phyloP scores from a whole-genome alignment of 2,888 invertebrate species.

The Luffia ferchaultella region DNA sequence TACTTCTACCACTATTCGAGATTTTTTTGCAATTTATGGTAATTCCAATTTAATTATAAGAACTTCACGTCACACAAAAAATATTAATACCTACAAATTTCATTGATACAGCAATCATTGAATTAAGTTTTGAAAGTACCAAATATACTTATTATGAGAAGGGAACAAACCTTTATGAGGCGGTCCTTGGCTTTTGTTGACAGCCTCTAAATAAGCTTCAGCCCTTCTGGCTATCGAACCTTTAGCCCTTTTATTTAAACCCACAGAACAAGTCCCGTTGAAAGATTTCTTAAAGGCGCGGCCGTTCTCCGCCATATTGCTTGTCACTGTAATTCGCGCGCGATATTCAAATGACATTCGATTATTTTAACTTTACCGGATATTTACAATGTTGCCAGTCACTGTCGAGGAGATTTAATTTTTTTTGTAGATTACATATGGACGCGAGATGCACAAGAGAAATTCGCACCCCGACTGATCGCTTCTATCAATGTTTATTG shows the following conservation, averaged over 20 bases:
- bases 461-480: slow-evolving; percentile 15
- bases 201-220: slow-evolving; percentile 46
- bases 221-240: slow-evolving; percentile 42
- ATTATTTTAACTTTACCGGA: slow-evolving; percentile 11
- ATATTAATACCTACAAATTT: too few species aligned
- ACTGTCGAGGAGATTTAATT: slow-evolving; percentile 1
- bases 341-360: slow-evolving; percentile 37
- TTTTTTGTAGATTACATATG: neutral
- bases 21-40: too few species aligned
- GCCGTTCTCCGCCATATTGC: slow-evolving; percentile 37
- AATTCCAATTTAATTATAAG: too few species aligned
- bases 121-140: too few species aligned
- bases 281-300: slow-evolving; percentile 33
- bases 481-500: neutral
- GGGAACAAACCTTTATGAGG: slow-evolving; percentile 24
- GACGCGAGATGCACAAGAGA: neutral
- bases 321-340: slow-evolving; percentile 36
- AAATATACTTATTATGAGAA: neutral
- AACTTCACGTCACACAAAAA: too few species aligned
- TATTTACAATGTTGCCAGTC: neutral
- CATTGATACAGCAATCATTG: too few species aligned
- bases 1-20: too few species aligned
- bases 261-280: slow-evolving; percentile 35
- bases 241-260: slow-evolving; percentile 30
- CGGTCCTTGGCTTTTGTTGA: slow-evolving; percentile 33